Evolutionary conservation across 2,113 vertebrate genomes (phyloP).

Genomic region (Neogale vison): DNA sequence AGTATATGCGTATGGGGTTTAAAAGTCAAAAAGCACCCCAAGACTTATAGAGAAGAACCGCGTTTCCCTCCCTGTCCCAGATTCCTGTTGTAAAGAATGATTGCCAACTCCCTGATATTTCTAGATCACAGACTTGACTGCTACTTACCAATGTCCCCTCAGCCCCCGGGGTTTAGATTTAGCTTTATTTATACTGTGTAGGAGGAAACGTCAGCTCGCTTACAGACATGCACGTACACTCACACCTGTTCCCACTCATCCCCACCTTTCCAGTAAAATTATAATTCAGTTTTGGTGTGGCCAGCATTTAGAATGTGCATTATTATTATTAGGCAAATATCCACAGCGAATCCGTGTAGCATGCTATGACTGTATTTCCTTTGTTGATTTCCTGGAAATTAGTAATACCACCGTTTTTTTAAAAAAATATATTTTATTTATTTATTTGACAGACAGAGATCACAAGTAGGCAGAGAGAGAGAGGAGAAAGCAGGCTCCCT

Average conservation of each 20-base stretch:
- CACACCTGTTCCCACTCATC: not conserved
- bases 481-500: too few species aligned
- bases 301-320: not conserved
- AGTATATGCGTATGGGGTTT: not conserved
- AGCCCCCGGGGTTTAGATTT: not conserved
- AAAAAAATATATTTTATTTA: too few species aligned
- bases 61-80: not conserved
- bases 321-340: not conserved
- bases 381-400: not conserved
- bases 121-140: not conserved
- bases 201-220: not conserved
- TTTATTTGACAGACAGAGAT: too few species aligned
- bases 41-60: not conserved
- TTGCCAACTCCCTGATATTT: not conserved
- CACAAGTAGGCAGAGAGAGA: too few species aligned
- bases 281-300: not conserved
- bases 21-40: not conserved
- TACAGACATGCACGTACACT: not conserved
- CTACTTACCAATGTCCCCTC: not conserved
- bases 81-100: not conserved
- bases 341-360: not conserved
- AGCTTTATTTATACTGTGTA: not conserved
- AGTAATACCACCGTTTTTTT: not conserved
- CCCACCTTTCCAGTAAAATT: not conserved
- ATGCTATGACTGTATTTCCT: not conserved